A percentile compares a stretch with the other conserved stretches of the same genome.
Evolutionary conservation across 2,113 vertebrate species (phyloP).

Genomic region (Albula glossodonta): DNA sequence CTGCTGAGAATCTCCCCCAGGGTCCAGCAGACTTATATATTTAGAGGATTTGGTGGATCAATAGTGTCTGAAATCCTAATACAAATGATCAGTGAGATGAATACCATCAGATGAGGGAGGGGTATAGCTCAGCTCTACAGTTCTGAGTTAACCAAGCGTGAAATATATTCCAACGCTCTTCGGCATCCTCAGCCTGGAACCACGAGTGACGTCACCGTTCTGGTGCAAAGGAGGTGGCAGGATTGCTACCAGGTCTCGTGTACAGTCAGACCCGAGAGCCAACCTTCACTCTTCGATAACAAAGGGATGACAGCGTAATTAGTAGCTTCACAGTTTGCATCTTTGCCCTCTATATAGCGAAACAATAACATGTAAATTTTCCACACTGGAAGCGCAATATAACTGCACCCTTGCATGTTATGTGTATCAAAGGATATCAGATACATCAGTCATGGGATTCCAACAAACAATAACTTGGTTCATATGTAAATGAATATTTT

Average conservation of each 20-base stretch:
- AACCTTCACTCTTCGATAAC: slow-evolving; percentile 66
- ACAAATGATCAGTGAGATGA: slow-evolving; percentile 70
- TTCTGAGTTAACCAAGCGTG: slow-evolving; percentile 69
- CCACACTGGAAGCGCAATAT: not conserved
- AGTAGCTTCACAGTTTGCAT: too few relatives aligned
- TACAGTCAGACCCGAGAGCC: slow-evolving; percentile 66
- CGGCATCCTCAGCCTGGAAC: slow-evolving; percentile 42
- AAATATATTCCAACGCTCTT: slow-evolving; percentile 72
- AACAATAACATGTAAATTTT: not conserved
- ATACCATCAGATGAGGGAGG: slow-evolving; percentile 71
- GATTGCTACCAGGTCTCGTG: slow-evolving; percentile 59
- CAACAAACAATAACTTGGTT: not conserved
- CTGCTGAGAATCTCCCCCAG: slow-evolving; percentile 67
- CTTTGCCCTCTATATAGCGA: not conserved
- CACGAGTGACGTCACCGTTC: slow-evolving; percentile 57
- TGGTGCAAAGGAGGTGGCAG: slow-evolving; percentile 58
- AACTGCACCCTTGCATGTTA: too few relatives aligned
- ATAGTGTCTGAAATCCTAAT: slow-evolving; percentile 71
- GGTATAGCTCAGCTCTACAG: slow-evolving; percentile 70
- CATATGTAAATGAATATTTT: not conserved
- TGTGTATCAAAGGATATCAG: too few relatives aligned
- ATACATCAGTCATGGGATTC: too few relatives aligned
- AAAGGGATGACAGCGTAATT: slow-evolving; percentile 60
- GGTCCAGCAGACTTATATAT: slow-evolving; percentile 70
- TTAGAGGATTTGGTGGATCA: slow-evolving; percentile 68